Base-by-base conservation (phyloP, 2,113 vertebrate genomes). In the Andinoacara biseriatus region DNA sequence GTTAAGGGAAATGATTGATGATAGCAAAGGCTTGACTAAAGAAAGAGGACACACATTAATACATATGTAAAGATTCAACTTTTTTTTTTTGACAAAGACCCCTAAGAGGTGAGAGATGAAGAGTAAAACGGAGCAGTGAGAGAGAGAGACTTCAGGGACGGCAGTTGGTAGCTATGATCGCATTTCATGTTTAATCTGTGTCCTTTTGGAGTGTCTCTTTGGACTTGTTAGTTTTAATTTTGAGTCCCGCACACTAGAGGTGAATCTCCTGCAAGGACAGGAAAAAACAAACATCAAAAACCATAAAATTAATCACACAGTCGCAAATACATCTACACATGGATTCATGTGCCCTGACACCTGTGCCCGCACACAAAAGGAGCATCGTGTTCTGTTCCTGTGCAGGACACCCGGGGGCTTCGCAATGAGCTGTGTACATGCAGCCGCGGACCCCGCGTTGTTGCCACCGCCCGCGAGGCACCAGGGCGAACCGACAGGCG, bases 91-190 rank as follows among this genome's bases (percentile, higher is more conserved):
- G 29, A 29, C 35, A 49, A 63, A 69, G 87, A 84, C 62, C 49
- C 78, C 54, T 56, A 54, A 83, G 57, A 61, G 26, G 58, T 5
- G 20, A 76, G 40, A 52, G 49, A 52, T 82, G 46, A 81, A 62
- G 79, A 86, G 69, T 26, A 17, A 26, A 58, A 78, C 57, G n/a
- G 57, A 77, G 74, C 2, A 5, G 38, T 38, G 74, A 76, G 74
- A 79, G 85, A 85, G n/a, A n/a, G n/a, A n/a, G n/a, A n/a, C 83
- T 86, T 33, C 31, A 46, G 91, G 80, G 80, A 13, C 80, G 82
- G 87, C 86, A 90, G 85, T 85, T 87, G 86, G 85, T 81, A 69
- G 24, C 65, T 77, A 18, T 80, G 72, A 87, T 82, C 63, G 56
- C 83, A 40, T 82, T 84, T 87, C 82, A 81, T 63, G 62, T 91